A percentile compares a stretch with the other conserved stretches of the same genome.
These are phyloP conservation scores for Xylocampa areola DNA, from an alignment of 2,888 invertebrate species.

Conservation along the genomic window DNA sequence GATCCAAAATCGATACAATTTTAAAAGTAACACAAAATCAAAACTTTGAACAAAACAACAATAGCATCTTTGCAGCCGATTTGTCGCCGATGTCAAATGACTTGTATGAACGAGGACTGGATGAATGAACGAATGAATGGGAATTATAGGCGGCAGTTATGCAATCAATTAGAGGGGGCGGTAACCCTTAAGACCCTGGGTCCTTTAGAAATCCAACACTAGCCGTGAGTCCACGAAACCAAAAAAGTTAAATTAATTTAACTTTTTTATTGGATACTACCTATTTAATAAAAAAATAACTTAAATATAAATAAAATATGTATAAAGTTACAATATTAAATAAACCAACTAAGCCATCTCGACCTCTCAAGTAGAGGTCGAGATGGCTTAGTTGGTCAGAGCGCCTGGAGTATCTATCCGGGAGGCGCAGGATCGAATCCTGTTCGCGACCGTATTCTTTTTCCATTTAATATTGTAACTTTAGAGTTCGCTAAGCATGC, in stretches of 20 bases:
- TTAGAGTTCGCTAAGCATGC: no score
- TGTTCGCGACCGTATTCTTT: no score
- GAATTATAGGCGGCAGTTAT: constrained; percentile 78
- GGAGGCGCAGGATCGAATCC: no score
- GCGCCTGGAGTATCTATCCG: no score
- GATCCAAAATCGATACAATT: constrained; percentile 29
- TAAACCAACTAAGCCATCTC: no score
- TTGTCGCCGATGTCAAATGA: constrained; percentile 85
- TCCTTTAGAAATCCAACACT: constrained; percentile 65
- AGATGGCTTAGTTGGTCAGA: no score
- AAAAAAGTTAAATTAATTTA: constrained; percentile 42
- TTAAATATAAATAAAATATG: no score
- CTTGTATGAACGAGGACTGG: constrained; percentile 66
- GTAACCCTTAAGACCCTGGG: constrained; percentile 56
- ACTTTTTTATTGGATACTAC: no score
- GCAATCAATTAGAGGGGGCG: constrained; percentile 87
- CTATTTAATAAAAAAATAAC: no score
- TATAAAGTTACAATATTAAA: no score
- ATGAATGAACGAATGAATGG: constrained; percentile 70
- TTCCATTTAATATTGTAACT: no score
- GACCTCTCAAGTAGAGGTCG: no score
- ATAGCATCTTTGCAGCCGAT: constrained; percentile 73
- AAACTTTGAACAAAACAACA: constrained; percentile 51
- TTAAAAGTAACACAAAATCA: constrained; percentile 10
- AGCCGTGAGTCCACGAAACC: constrained; percentile 63